Conservation (phyloP, 2,888 invertebrate species). For the Apodemia zela region DNA sequence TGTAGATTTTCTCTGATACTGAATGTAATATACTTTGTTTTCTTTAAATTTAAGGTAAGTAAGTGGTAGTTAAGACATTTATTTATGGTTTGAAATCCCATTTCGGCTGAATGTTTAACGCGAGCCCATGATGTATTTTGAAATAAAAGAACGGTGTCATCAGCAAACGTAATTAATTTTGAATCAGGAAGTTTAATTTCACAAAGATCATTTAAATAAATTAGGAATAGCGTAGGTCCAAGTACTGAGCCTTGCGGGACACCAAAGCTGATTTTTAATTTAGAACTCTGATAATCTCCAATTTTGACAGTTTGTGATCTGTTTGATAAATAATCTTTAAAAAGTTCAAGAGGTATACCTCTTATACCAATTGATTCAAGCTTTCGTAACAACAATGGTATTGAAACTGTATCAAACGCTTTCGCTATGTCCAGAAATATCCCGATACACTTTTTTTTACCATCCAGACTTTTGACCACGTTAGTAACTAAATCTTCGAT, state of each 20-base stretch:
- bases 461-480: neutral
- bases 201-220: neutral
- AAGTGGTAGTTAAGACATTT: too few relatives aligned
- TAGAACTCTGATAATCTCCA: neutral
- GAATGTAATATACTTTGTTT: too few relatives aligned
- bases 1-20: too few relatives aligned
- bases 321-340: neutral
- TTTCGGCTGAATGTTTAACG: neutral
- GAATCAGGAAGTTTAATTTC: neutral
- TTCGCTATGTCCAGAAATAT: constrained; percentile 2
- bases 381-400: constrained; percentile 3
- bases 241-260: constrained; percentile 8
- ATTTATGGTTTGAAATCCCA: neutral
- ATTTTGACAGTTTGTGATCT: constrained; percentile 2
- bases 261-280: constrained; percentile 1
- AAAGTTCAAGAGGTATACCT: neutral
- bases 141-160: neutral
- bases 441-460: neutral
- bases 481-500: neutral
- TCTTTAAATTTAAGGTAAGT: too few relatives aligned
- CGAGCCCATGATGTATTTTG: neutral
- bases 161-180: constrained; percentile 11
- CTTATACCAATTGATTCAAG: constrained; percentile 2
- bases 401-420: constrained; percentile 9
- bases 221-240: neutral